phyloP scores from a whole-genome alignment of 2,888 invertebrate species.

The Cosmia pyralina region DNA sequence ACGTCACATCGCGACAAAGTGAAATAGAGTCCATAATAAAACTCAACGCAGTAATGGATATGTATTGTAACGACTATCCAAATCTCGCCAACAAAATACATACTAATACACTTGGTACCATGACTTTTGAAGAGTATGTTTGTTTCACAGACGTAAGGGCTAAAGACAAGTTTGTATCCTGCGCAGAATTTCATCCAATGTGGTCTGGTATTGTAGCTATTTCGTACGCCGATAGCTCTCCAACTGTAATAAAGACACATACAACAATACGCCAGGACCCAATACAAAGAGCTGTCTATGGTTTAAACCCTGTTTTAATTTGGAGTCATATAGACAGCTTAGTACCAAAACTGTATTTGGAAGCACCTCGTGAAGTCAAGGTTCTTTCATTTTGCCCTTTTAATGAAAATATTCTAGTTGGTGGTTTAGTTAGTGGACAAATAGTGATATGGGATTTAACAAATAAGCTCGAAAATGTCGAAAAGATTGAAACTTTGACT shows the following conservation, averaged over 20 bases:
- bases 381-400: constrained; percentile 92
- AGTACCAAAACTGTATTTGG: constrained; percentile 92
- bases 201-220: constrained; percentile 92
- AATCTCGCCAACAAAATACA: constrained; percentile 82
- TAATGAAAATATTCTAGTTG: constrained; percentile 92
- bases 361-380: constrained; percentile 92
- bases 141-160: constrained; percentile 92
- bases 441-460: constrained; percentile 93
- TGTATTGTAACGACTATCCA: constrained; percentile 91
- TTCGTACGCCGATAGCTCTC: constrained; percentile 91
- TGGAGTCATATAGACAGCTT: constrained; percentile 94
- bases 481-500: constrained; percentile 91
- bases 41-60: constrained; percentile 89
- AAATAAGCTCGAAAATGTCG: constrained; percentile 91
- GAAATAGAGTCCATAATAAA: constrained; percentile 83
- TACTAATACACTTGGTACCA: constrained; percentile 78
- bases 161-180: constrained; percentile 92
- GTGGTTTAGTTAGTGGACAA: constrained; percentile 93
- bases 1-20: constrained; percentile 70
- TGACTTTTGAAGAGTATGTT: constrained; percentile 88
- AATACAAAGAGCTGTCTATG: constrained; percentile 90
- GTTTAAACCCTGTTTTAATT: constrained; percentile 92
- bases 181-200: constrained; percentile 93
- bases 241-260: constrained; percentile 82
- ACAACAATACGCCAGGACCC: constrained; percentile 82